These are phyloP conservation scores for Scylla paramamosain DNA, from an alignment of 1,140 invertebrate genomes.

Conservation along the genomic window DNA sequence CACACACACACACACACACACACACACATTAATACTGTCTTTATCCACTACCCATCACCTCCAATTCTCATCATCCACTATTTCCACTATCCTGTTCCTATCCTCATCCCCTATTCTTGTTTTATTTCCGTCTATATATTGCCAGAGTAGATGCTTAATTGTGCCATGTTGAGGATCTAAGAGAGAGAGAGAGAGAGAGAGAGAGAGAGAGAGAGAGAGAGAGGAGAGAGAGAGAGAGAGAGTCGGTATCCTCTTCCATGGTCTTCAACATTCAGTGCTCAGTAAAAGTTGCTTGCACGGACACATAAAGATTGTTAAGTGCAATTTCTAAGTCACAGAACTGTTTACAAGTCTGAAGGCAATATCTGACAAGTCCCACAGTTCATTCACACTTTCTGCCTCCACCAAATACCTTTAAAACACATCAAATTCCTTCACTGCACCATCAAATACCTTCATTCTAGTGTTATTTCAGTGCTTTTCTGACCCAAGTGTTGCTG, in stretches of 20 bases:
- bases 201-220: slow-evolving; percentile 49
- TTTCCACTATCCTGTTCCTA: no score
- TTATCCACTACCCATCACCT: not conserved
- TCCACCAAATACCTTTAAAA: no score
- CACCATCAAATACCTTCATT: no score
- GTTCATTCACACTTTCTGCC: no score
- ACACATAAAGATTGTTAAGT: no score
- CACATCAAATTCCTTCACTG: no score
- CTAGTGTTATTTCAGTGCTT: no score
- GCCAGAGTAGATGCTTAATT: not conserved
- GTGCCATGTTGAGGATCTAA: not conserved
- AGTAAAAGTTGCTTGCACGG: not conserved
- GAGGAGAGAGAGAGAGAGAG: slow-evolving; percentile 47
- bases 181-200: slow-evolving; percentile 53
- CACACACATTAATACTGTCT: not conserved
- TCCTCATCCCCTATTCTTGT: not conserved
- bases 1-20: not conserved
- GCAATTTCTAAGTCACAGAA: no score
- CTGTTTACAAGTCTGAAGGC: no score
- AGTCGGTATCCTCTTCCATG: not conserved
- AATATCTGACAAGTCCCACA: no score
- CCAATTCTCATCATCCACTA: no score
- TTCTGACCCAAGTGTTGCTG: no score
- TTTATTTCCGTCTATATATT: not conserved
- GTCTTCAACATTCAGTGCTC: not conserved